Conservation (phyloP, 1,140 invertebrate species). For the Archivesica marissinica region DNA sequence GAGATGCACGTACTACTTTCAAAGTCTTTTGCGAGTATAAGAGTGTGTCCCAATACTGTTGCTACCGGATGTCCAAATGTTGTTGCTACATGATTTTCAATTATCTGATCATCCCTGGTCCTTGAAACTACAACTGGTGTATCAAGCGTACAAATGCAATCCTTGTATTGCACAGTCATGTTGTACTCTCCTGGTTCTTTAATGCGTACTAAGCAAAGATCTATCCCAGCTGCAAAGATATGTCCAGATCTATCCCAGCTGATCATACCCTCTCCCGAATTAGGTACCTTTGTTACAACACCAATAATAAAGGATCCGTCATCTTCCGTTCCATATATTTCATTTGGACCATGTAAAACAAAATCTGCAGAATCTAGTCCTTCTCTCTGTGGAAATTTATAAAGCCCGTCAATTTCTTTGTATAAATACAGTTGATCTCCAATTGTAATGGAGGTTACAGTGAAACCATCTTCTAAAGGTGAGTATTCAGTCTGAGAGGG, state of each 20-base stretch:
- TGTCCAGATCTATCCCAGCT: not conserved
- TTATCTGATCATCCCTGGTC: not conserved
- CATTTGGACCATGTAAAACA: constrained; percentile 19
- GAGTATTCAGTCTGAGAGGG: not conserved
- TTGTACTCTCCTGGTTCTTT: constrained; percentile 4
- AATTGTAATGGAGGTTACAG: constrained; percentile 9
- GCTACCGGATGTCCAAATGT: too few species aligned
- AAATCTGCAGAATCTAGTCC: not conserved
- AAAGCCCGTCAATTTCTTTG: constrained; percentile 1
- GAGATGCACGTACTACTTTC: too few species aligned
- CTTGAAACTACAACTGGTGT: constrained; percentile 28
- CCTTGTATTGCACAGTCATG: constrained; percentile 17
- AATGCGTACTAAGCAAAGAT: constrained; percentile 12
- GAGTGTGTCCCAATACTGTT: too few species aligned
- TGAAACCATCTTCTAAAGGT: constrained; percentile 21
- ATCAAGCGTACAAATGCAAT: constrained; percentile 9
- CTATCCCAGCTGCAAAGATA: not conserved
- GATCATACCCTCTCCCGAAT: not conserved
- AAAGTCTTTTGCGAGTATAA: too few species aligned
- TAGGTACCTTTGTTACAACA: constrained; percentile 10
- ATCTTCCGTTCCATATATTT: constrained; percentile 28
- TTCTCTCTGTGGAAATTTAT: constrained; percentile 13
- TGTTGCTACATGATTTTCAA: not conserved
- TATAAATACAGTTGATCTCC: constrained; percentile 11
- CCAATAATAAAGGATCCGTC: not conserved